A percentile compares a stretch with the other conserved stretches of the same genome.
phyloP scores from a whole-genome alignment of 2,113 vertebrate species.

The Gavialis gangeticus region DNA sequence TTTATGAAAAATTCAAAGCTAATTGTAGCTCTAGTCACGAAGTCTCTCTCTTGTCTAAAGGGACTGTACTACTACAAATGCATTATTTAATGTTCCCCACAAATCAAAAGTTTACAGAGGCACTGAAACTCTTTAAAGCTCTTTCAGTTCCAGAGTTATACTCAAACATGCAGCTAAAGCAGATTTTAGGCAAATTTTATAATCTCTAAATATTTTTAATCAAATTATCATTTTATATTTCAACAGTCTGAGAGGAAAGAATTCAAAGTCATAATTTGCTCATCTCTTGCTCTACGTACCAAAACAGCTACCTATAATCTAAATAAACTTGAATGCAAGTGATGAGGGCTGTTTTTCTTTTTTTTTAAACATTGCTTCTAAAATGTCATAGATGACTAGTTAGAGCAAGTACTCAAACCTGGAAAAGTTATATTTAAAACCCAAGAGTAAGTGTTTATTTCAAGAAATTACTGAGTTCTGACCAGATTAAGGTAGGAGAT shows the following conservation, averaged over 20 bases:
- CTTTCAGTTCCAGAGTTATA: not conserved
- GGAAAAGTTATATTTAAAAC: not conserved
- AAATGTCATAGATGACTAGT: not conserved
- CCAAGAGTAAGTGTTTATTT: not conserved
- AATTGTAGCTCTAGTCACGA: slow-evolving; percentile 46
- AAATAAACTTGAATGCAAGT: not conserved
- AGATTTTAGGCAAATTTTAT: not conserved
- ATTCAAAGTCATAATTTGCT: not conserved
- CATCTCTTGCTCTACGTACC: not conserved
- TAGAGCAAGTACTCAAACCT: not conserved
- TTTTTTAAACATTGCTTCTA: not conserved
- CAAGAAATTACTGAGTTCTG: not conserved
- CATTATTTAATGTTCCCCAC: not conserved
- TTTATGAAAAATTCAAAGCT: slow-evolving; percentile 60
- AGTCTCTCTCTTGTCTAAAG: slow-evolving; percentile 31
- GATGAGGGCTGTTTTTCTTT: no score
- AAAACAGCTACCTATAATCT: not conserved
- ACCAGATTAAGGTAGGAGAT: not conserved
- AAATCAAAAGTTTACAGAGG: not conserved
- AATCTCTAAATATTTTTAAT: not conserved
- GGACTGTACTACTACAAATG: slow-evolving; percentile 16
- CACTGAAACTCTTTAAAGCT: not conserved
- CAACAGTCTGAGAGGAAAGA: not conserved
- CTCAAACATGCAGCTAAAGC: not conserved
- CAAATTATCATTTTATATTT: not conserved